phyloP scores from a whole-genome alignment of 53 echinoderm and acorn worm species.

The Henricia sp. region DNA sequence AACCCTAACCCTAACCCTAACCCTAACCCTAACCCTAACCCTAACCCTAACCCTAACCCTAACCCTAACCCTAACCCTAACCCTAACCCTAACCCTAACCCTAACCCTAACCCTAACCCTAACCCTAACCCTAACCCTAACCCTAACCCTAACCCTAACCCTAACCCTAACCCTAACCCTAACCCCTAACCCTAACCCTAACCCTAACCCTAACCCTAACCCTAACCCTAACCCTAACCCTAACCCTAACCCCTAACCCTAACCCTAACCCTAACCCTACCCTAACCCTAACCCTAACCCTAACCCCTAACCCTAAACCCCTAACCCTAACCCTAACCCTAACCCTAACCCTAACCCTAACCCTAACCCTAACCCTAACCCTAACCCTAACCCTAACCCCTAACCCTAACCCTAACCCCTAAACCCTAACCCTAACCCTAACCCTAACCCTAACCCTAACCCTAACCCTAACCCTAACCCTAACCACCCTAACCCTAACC shows the following conservation, averaged over 20 bases:
- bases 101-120: conserved; percentile 33
- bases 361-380: conserved; percentile 21
- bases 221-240: conserved; percentile 63
- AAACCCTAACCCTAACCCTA: conserved; percentile 47
- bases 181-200: conserved; percentile 49
- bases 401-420: conserved; percentile 34
- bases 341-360: conserved; percentile 50
- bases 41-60: conserved; percentile 46
- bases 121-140: conserved; percentile 37
- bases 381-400: conserved; percentile 19
- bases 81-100: conserved; percentile 47
- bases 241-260: conserved; percentile 49
- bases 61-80: conserved; percentile 35
- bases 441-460: conserved; percentile 37
- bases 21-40: conserved; percentile 38
- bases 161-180: conserved; percentile 45
- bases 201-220: conserved; percentile 51
- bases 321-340: conserved; percentile 41
- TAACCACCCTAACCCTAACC: conserved; percentile 64
- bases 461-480: conserved; percentile 59
- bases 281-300: conserved; percentile 46
- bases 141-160: conserved; percentile 22
- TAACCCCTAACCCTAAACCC: conserved; percentile 40
- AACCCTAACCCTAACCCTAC: conserved; percentile 45
- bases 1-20: conserved; percentile 18